These are phyloP conservation scores for Empis livida DNA, from an alignment of 2,888 invertebrate genomes.

Conservation along the genomic window DNA sequence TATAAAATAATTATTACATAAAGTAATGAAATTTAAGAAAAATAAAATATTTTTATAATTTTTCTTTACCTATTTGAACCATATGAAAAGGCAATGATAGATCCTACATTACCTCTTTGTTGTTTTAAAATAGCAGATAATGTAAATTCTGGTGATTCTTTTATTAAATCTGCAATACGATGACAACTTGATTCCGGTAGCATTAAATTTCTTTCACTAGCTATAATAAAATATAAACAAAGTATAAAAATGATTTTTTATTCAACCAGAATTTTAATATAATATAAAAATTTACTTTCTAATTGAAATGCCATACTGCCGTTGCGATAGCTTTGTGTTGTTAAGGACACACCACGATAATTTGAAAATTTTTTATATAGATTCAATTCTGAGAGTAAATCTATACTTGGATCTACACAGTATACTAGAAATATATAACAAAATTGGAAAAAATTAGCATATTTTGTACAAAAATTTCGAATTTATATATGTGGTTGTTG, in stretches of 20 bases:
- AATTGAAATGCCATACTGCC: slow-evolving; percentile 13
- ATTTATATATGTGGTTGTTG: too few relatives aligned
- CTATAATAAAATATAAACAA: too few relatives aligned
- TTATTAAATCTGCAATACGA: slow-evolving; percentile 54
- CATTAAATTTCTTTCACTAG: slow-evolving; percentile 14
- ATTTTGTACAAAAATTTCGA: too few relatives aligned
- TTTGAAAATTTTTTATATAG: slow-evolving; percentile 61
- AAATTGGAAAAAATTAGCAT: too few relatives aligned
- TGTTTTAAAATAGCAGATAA: slow-evolving; percentile 64
- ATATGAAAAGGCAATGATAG: slow-evolving; percentile 70
- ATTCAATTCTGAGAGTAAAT: slow-evolving; percentile 66
- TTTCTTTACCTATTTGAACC: slow-evolving; percentile 55
- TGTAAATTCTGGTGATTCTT: slow-evolving; percentile 65
- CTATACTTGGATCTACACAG: slow-evolving; percentile 48
- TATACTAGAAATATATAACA: slow-evolving; percentile 41
- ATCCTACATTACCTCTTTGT: slow-evolving; percentile 69
- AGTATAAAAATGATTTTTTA: too few relatives aligned
- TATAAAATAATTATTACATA: slow-evolving; percentile 2
- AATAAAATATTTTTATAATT: not conserved
- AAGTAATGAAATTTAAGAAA: slow-evolving; percentile 3
- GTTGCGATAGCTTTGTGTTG: slow-evolving; percentile 31
- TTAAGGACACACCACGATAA: slow-evolving; percentile 52
- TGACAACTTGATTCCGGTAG: slow-evolving; percentile 25
- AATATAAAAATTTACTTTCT: slow-evolving; percentile 9
- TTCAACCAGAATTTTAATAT: not conserved